Conservation (phyloP, 2,888 invertebrate species). For the Scotopteryx bipunctaria region DNA sequence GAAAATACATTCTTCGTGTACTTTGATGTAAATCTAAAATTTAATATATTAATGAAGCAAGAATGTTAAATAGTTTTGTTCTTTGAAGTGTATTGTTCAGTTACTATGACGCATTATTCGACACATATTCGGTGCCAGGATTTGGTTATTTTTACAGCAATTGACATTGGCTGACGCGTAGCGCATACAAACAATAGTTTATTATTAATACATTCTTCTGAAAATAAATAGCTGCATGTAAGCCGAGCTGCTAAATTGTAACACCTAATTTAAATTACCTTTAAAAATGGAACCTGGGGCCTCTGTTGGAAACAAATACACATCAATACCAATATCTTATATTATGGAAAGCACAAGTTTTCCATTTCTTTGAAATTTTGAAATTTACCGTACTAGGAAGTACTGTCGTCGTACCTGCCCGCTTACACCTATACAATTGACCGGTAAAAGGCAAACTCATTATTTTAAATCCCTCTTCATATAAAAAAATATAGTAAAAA, state of each 20-base stretch:
- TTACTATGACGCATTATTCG: conserved; percentile 52
- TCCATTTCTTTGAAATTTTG: not conserved
- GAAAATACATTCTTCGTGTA: conserved; percentile 49
- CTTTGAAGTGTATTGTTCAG: conserved; percentile 43
- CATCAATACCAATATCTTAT: conserved; percentile 37
- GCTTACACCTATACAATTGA: not conserved
- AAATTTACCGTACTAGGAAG: not conserved
- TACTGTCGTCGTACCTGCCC: too few relatives aligned
- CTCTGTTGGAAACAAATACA: conserved; percentile 79
- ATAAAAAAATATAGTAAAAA: too few relatives aligned
- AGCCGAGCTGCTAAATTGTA: conserved; percentile 61
- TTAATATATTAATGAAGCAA: conserved; percentile 54
- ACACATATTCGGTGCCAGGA: conserved; percentile 59
- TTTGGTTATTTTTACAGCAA: conserved; percentile 62
- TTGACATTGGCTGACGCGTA: conserved; percentile 62
- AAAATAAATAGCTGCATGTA: conserved; percentile 62
- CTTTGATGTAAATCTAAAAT: conserved; percentile 37
- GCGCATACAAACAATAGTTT: conserved; percentile 62
- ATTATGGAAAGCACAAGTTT: conserved; percentile 3
- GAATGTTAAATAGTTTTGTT: conserved; percentile 53
- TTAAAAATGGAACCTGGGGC: conserved; percentile 79
- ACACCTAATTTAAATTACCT: conserved; percentile 74
- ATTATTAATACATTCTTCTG: conserved; percentile 49
- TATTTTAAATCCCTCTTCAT: too few relatives aligned
- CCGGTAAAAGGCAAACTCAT: not conserved